phyloP scores from a whole-genome alignment of 1,140 invertebrate genomes.

The Calliopsis andreniformis region DNA sequence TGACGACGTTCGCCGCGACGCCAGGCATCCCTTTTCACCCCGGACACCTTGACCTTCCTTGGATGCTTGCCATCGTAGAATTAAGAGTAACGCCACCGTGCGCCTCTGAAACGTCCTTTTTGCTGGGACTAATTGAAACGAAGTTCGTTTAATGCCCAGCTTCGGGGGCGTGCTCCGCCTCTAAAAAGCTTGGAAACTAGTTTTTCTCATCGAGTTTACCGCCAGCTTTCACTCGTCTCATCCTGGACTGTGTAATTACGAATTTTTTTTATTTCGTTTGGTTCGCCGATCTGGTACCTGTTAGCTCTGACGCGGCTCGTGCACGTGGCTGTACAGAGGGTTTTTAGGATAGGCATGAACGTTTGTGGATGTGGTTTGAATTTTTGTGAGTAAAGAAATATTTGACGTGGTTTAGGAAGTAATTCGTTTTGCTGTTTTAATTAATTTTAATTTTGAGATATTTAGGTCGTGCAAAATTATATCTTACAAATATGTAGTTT shows the following conservation, averaged over 20 bases:
- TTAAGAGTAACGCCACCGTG: background rate
- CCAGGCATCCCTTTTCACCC: slow-evolving; percentile 26
- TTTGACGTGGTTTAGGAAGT: no score
- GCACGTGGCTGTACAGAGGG: no score
- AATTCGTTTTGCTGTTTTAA: no score
- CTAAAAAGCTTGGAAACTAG: background rate
- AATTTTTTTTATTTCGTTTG: background rate
- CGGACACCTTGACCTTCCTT: slow-evolving; percentile 48
- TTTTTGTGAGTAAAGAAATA: no score
- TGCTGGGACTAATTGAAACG: slow-evolving; percentile 13
- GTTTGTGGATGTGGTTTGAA: no score
- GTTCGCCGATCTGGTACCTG: no score
- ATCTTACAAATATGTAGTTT: no score
- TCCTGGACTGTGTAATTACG: background rate
- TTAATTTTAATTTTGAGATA: no score
- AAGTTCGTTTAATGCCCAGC: background rate
- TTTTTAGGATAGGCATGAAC: no score
- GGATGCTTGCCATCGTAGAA: slow-evolving; percentile 3
- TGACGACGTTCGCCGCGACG: slow-evolving; percentile 13
- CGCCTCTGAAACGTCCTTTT: background rate
- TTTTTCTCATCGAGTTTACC: background rate
- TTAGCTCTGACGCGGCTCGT: no score
- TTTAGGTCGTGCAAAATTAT: no score
- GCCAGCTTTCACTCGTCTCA: background rate
- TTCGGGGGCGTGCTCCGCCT: background rate